Base-by-base conservation (phyloP, 2,888 invertebrate genomes). In the Hanleya hanleyi region DNA sequence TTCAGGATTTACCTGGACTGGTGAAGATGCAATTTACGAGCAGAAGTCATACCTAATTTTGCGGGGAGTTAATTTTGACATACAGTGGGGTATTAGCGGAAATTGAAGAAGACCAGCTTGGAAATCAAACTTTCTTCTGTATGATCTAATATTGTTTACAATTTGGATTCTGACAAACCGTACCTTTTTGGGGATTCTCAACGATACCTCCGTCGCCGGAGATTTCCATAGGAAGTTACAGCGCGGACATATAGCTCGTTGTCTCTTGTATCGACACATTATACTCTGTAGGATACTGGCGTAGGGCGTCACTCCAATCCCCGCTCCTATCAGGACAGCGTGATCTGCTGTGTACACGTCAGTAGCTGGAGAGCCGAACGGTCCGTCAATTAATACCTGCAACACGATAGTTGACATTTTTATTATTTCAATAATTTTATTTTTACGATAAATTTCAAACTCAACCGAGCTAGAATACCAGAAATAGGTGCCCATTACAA, bases 251-350 rank as follows among this genome's bases (percentile, higher is more conserved):
- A 57, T 29, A 32, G 57, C 73, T 33, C 51, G 70, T 67, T 35
- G 68, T 18, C 29, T 37, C 69, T 67, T 68, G 18, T 97, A 97
- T 70, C 96, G 93, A 90, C 95, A 95, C 96, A 97, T 97, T 82
- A 98, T 95, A 33, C 95, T 96, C 90, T 98, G 97, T 61, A 98
- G 92, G 84, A 98, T 97, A 73, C 97, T 96, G 5, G 98, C 98
- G 91, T 97, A 98, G 0, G 98, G 98, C 0, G 98, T 98, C 0
- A 98, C 97, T 0, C 98, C 98, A 73, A 98, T 98, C 9, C 98
- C 98, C 0, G 97, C 97, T 0, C 96, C 98, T 78, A 98, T 95
- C 38, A 98, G 92, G 9, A 97, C 96, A 0, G 98, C 98, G 91
- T 98, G 98, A 88, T 97, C 95, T 0, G 97, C 96, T 77, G 95